phyloP scores from a whole-genome alignment of 2,888 invertebrate genomes.

The Aethes cnicana region DNA sequence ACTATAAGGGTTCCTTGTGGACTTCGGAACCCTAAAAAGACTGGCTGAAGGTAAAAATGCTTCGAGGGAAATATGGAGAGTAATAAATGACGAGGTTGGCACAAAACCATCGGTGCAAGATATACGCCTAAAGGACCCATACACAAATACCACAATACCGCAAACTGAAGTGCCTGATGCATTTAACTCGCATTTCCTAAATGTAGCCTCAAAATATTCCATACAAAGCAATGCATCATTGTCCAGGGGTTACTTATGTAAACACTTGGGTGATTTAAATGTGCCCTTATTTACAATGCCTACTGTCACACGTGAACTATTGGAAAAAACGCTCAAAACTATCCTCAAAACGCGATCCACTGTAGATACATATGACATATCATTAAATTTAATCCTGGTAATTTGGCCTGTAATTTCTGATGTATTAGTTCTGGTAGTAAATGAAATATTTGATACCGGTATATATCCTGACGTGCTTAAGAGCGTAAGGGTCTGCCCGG shows the following conservation, averaged over 20 bases:
- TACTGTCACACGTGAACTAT: not conserved
- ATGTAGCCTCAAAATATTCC: not conserved
- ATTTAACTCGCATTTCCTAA: not conserved
- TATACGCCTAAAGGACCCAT: not conserved
- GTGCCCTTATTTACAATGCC: not conserved
- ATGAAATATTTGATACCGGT: not conserved
- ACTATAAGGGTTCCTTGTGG: too few species aligned
- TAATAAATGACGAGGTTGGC: not conserved
- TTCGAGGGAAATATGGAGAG: conserved; percentile 2
- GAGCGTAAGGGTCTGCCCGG: not conserved
- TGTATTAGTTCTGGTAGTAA: not conserved
- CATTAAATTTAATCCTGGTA: not conserved
- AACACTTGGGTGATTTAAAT: not conserved
- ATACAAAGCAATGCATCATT: not conserved
- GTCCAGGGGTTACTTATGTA: not conserved
- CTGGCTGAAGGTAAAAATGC: not conserved
- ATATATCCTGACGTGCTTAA: not conserved
- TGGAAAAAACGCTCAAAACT: not conserved
- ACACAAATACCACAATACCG: not conserved
- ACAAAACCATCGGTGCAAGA: not conserved
- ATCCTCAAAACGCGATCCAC: not conserved
- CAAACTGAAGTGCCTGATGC: not conserved
- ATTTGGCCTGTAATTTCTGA: not conserved
- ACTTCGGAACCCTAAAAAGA: too few species aligned
- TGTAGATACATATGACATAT: not conserved